These are phyloP conservation scores for Ctenicera cuprea DNA, from an alignment of 2,888 invertebrate genomes.

Conservation along the genomic window DNA sequence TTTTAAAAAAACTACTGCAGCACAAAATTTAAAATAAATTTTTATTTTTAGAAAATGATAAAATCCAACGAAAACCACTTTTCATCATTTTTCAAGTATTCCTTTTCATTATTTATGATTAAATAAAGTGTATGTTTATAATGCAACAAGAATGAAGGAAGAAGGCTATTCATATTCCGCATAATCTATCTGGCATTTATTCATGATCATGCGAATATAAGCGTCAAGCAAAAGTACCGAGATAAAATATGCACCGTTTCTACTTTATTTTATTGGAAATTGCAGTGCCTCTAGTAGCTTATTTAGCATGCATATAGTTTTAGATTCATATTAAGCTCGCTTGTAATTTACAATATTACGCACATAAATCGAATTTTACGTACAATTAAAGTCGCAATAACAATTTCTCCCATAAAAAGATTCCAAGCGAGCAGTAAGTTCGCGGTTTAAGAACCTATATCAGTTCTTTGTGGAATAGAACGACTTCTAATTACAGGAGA, in stretches of 20 bases:
- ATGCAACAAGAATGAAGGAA: too few species aligned
- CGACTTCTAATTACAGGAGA: constrained; percentile 59
- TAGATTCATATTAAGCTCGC: constrained; percentile 1
- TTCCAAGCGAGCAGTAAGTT: not conserved
- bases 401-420: constrained; percentile 13
- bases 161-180: too few species aligned
- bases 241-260: constrained; percentile 34
- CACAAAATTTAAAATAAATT: too few species aligned
- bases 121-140: too few species aligned
- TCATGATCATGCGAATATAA: constrained; percentile 21
- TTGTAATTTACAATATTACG: constrained; percentile 31
- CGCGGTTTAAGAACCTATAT: constrained; percentile 19
- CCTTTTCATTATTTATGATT: too few species aligned
- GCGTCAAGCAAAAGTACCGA: constrained; percentile 3
- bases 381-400: constrained; percentile 26
- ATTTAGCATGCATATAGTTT: constrained; percentile 37
- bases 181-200: constrained; percentile 7
- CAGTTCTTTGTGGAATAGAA: constrained; percentile 28
- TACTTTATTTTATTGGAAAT: constrained; percentile 34
- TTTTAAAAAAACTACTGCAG: too few species aligned
- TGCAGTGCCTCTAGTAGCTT: constrained; percentile 25
- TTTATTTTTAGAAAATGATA: too few species aligned
- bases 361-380: constrained; percentile 30
- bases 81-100: too few species aligned
- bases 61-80: too few species aligned